phyloP scores from a whole-genome alignment of 2,113 vertebrate species.

The Odocoileus virginianus region DNA sequence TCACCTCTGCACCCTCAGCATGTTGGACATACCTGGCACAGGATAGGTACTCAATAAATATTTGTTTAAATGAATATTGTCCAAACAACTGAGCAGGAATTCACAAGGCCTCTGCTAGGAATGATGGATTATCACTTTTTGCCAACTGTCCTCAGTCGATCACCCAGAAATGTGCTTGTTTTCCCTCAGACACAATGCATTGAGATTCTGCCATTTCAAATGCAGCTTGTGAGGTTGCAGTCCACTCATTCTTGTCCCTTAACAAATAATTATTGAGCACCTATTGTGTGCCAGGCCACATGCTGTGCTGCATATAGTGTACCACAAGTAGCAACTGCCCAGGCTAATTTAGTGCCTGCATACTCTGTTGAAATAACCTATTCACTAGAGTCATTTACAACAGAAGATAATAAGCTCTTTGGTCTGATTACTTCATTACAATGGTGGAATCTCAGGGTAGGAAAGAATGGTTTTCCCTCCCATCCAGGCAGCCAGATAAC shows the following conservation, averaged over 20 bases:
- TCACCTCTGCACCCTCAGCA: neutral
- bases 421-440: neutral
- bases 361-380: neutral
- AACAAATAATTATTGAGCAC: neutral
- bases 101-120: neutral
- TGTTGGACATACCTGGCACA: neutral
- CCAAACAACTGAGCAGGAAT: neutral
- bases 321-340: neutral
- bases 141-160: neutral
- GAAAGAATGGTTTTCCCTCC: neutral
- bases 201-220: neutral
- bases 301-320: neutral
- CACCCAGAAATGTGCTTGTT: neutral
- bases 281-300: neutral
- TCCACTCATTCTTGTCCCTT: neutral
- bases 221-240: neutral
- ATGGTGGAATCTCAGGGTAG: neutral
- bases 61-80: constrained; percentile 12
- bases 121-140: neutral
- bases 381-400: neutral
- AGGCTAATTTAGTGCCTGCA: neutral
- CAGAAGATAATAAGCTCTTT: neutral
- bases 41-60: constrained; percentile 9
- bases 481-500: neutral
- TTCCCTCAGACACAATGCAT: neutral